Evolutionary conservation across 2,797 vertebrate species (phyloP), one percentile per base, ranked within the genome.

Genomic region (Adrianichthys oophorus): DNA sequence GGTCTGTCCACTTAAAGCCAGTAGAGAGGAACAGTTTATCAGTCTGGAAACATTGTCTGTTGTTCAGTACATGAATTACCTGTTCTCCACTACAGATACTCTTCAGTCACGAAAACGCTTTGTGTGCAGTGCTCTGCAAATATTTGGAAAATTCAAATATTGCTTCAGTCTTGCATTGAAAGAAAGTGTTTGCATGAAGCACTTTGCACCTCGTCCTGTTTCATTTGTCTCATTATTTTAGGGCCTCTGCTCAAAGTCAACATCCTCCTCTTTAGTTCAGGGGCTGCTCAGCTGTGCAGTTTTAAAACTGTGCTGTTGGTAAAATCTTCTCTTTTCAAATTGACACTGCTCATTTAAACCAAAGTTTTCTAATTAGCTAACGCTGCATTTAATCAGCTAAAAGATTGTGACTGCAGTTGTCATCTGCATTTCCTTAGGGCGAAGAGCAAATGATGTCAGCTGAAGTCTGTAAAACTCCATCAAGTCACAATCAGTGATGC

Each of bases 101-200:
- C 5, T 26, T 26, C 26, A 6, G 26, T 26, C 26, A 26, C 13
- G 32, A 47, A 14, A 47, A 47, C 13, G 19, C 13, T 14, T 23
- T 57, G 49, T 65, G 68, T 46, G 17, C 19, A 13, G 26, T 37
- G 2, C 46, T 15, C 45, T n/a, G 4, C 49, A 41, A 23, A 63
- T 63, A 74, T 68, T 21, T 44, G 73, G 56, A 72, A 32, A 21
- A 23, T 45, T 70, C 68, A 84, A 81, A 84, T 84, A 83, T 82
- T 82, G 62, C 65, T 65, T 37, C 3, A 54, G 43, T 53, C 26
- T 23, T 15, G 41, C 71, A 53, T 79, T 80, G 71, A 63, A 68
- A 56, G 15, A 62, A 56, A 48, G 61, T 70, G 64, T 83, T 85
- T 83, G 75, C 61, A 52, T 48, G 24, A 59, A 40, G 52, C 52